A percentile compares a stretch with the other conserved stretches of the same genome.
Evolutionary conservation across 2,113 vertebrate genomes (phyloP).

Genomic region (Clarias gariepinus): DNA sequence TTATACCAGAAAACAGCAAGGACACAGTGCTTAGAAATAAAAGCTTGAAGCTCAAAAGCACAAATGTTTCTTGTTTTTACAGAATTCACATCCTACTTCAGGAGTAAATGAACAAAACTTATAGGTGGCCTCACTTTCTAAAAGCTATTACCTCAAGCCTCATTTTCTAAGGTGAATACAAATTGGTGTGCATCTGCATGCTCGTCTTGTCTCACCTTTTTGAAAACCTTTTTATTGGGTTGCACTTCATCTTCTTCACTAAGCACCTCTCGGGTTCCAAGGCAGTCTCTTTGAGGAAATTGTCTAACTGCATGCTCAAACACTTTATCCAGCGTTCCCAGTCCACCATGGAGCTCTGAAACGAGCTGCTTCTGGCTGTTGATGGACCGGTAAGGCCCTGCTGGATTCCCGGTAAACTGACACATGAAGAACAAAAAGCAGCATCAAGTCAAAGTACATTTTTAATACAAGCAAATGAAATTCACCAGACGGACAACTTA

Average conservation of each 20-base stretch:
- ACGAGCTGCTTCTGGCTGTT: slow-evolving; percentile 81
- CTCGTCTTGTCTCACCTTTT: slow-evolving; percentile 80
- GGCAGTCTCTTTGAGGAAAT: slow-evolving; percentile 83
- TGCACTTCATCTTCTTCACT: slow-evolving; percentile 97
- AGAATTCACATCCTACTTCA: not conserved
- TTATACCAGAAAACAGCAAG: not conserved
- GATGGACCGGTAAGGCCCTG: slow-evolving; percentile 83
- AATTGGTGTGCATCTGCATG: not conserved
- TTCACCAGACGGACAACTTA: not conserved
- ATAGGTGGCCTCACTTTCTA: not conserved
- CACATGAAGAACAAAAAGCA: not conserved
- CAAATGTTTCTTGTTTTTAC: not conserved
- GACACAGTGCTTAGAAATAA: not conserved
- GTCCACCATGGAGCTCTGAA: slow-evolving; percentile 80
- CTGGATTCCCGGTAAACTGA: slow-evolving; percentile 71
- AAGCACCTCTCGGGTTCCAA: slow-evolving; percentile 91
- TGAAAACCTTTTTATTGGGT: slow-evolving; percentile 94
- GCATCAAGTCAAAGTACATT: not conserved
- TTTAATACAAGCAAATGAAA: not conserved
- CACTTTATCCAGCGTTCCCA: slow-evolving; percentile 90
- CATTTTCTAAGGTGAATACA: not conserved
- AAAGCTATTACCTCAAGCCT: not conserved
- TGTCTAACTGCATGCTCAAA: slow-evolving; percentile 83
- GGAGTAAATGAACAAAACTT: not conserved
- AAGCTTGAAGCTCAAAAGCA: not conserved